Evolutionary conservation across 1,140 invertebrate species (phyloP), one percentile per base, ranked within the genome.

Genomic region (Streblospio benedicti): DNA sequence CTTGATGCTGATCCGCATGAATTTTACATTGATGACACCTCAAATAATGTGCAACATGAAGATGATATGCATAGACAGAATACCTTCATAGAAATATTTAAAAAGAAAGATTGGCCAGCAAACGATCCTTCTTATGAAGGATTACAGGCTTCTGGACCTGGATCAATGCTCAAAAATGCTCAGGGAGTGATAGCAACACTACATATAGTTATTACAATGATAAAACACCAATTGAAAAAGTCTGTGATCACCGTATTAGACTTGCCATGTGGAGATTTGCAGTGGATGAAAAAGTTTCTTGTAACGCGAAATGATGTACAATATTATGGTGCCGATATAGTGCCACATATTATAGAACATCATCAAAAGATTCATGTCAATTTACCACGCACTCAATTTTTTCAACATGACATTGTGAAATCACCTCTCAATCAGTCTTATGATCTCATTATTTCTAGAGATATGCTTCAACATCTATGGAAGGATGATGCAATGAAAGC

Each of bases 241-340:
- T 5, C 27, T 25, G 28, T 38, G 20, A 57, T 61, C 20, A 44
- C 20, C 20, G 20, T 61, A 31, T 28, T 61, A 16, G 59, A 61
- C 32, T 18, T 57, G n/a, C 53, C 59, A 6, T 61, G 59, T 25
- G 59, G 59, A 4, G 59, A 61, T 41, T 45, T 61, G n/a, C 32
- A 59, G 33, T 61, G 59, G 59, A 61, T 61, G 59, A 41, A 33
- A 16, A 43, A 51, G 16, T 61, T 61, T 33, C 31, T 61, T 9
- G 25, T 30, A n/a, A 31, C 59, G n/a, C 32, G 59, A 45, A 44
- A 61, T 45, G 59, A 61, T 28, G 25, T 61, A 23, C 18, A 16
- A 23, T 61, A 61, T 30, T 57, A 51, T 25, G 59, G 59, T 12
- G 38, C 45, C 14, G 59, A 61, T 32, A 45, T 61, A 23, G 59